These are phyloP conservation scores for Drosophila leonis DNA, from an alignment of 2,888 invertebrate genomes.

Conservation along the genomic window DNA sequence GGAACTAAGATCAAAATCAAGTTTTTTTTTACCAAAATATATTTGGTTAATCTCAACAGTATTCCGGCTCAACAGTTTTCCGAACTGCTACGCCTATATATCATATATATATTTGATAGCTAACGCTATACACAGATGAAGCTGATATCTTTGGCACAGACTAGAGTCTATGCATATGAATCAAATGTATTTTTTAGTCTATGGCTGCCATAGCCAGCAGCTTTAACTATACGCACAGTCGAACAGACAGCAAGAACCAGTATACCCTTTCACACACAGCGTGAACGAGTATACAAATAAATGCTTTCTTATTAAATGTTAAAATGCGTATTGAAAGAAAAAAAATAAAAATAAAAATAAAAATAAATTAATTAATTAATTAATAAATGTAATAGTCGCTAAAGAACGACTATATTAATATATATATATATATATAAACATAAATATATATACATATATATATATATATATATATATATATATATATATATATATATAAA, in stretches of 20 bases:
- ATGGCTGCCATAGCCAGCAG: too few species aligned
- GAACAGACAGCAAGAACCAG: not conserved
- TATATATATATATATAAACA: not conserved
- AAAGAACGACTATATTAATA: slow-evolving; percentile 45
- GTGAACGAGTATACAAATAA: slow-evolving; percentile 8
- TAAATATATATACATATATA: too few species aligned
- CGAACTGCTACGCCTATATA: too few species aligned
- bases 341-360: not conserved
- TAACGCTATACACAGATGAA: too few species aligned
- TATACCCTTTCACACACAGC: not conserved
- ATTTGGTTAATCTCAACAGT: not conserved
- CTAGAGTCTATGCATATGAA: too few species aligned
- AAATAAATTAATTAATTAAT: not conserved
- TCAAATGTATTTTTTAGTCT: too few species aligned
- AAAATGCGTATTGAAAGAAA: slow-evolving; percentile 10
- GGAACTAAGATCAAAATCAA: not conserved
- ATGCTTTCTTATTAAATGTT: slow-evolving; percentile 27
- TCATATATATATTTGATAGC: too few species aligned
- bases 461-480: not conserved
- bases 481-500: slow-evolving; percentile 23
- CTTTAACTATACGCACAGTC: not conserved
- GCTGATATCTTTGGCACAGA: too few species aligned
- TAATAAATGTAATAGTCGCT: slow-evolving; percentile 51
- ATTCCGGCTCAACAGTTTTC: too few species aligned
- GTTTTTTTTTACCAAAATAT: not conserved